Conservation (phyloP, 1,140 invertebrate species). For the Caenorhabditis briggsae region DNA sequence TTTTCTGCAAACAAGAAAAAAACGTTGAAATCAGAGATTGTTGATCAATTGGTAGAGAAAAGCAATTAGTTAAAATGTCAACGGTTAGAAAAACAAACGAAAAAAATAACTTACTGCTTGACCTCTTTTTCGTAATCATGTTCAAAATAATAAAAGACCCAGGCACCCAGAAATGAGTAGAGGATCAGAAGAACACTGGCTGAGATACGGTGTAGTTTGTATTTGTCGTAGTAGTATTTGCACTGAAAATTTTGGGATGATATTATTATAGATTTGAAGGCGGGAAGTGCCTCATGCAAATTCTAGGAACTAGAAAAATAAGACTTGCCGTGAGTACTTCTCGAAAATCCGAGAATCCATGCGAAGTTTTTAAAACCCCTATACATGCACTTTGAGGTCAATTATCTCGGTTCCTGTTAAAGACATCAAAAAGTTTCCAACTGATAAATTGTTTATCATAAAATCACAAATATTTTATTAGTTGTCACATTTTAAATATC, state of each 20-base stretch:
- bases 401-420: too few relatives aligned
- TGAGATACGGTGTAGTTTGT: slow-evolving; percentile 70
- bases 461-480: too few relatives aligned
- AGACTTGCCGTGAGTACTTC: too few relatives aligned
- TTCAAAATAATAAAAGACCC: slow-evolving; percentile 74
- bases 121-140: slow-evolving; percentile 72
- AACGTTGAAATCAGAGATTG: slow-evolving; percentile 31
- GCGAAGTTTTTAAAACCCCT: too few relatives aligned
- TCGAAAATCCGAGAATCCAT: too few relatives aligned
- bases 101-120: slow-evolving; percentile 65
- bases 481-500: too few relatives aligned
- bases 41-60: slow-evolving; percentile 43
- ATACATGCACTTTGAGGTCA: too few relatives aligned
- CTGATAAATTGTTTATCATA: too few relatives aligned
- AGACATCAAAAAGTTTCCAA: too few relatives aligned
- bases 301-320: too few relatives aligned
- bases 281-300: too few relatives aligned
- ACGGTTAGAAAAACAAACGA: slow-evolving; percentile 8
- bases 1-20: slow-evolving; percentile 50
- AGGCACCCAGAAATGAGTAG: slow-evolving; percentile 75
- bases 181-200: slow-evolving; percentile 74
- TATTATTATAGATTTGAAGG: too few relatives aligned
- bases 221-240: slow-evolving; percentile 75
- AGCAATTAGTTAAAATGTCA: neutral
- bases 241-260: slow-evolving; percentile 67